Conservation (phyloP, 2,113 vertebrate species). For the Poeciliopsis retropinna region DNA sequence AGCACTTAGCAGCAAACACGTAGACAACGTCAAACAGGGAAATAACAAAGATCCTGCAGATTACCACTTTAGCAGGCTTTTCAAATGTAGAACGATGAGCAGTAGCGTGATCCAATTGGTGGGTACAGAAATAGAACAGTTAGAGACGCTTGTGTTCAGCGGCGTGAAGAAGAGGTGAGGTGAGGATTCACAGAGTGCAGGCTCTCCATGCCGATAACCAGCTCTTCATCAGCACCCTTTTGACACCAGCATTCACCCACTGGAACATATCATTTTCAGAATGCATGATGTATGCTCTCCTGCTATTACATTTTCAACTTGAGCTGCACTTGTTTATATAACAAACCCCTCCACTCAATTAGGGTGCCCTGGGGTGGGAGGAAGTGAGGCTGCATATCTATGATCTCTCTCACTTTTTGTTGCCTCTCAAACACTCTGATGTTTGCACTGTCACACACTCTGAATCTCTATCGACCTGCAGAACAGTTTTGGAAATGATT, state of each 20-base stretch:
- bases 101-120: slow-evolving; percentile 10
- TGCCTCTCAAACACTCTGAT: slow-evolving; percentile 28
- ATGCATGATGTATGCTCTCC: slow-evolving; percentile 45
- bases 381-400: slow-evolving; percentile 39
- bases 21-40: slow-evolving; percentile 29
- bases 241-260: slow-evolving; percentile 43
- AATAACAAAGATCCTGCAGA: slow-evolving; percentile 39
- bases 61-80: slow-evolving; percentile 39
- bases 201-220: slow-evolving; percentile 51
- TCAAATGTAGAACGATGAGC: slow-evolving; percentile 42
- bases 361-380: slow-evolving; percentile 46
- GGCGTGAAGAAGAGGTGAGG: slow-evolving; percentile 56
- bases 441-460: slow-evolving; percentile 24
- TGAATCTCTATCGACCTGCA: slow-evolving; percentile 18
- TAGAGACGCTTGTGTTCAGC: slow-evolving; percentile 50
- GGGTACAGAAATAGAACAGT: slow-evolving; percentile 56
- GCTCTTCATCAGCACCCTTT: slow-evolving; percentile 50
- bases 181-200: slow-evolving; percentile 52
- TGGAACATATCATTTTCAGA: slow-evolving; percentile 42
- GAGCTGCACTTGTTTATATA: slow-evolving; percentile 63
- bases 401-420: too few relatives aligned
- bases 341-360: slow-evolving; percentile 61
- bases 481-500: slow-evolving; percentile 59
- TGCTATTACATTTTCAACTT: slow-evolving; percentile 71
- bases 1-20: slow-evolving; percentile 49